phyloP scores from a whole-genome alignment of 1,140 invertebrate species.

The Drosophila gunungcola region DNA sequence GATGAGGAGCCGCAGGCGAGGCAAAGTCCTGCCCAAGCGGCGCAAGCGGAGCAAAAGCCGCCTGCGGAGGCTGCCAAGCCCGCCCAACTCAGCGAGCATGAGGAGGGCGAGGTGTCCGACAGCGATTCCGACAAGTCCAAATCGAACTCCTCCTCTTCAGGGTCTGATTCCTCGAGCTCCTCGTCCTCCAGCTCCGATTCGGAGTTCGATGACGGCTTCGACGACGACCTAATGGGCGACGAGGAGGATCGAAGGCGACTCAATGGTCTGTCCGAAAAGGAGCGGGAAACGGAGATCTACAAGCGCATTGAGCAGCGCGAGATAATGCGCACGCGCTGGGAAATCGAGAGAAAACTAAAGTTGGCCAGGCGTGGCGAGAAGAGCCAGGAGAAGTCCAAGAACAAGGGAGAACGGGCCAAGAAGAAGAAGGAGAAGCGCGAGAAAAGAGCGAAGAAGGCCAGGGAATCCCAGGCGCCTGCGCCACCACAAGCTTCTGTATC shows the following conservation, averaged over 20 bases:
- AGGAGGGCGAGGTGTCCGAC: conserved; percentile 79
- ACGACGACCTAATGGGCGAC: conserved; percentile 98
- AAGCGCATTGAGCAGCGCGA: conserved; percentile 97
- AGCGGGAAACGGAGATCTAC: conserved; percentile 98
- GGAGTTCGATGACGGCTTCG: conserved; percentile 90
- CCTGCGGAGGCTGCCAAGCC: conserved; percentile 2
- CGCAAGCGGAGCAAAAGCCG: conserved; percentile 17
- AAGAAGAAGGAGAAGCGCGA: conserved; percentile 84
- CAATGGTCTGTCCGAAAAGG: conserved; percentile 97
- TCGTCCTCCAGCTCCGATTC: conserved; percentile 84
- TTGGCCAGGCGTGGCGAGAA: conserved; percentile 93
- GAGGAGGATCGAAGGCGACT: conserved; percentile 96
- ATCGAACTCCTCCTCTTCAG: conserved; percentile 47
- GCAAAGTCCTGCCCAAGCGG: conserved; percentile 7
- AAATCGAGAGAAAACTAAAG: conserved; percentile 97
- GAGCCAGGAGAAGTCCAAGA: conserved; percentile 86
- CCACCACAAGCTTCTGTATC: conserved; percentile 55
- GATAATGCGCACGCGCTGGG: conserved; percentile 96
- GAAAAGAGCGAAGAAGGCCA: conserved; percentile 84
- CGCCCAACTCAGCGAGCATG: conserved; percentile 54
- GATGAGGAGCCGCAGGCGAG: conserved; percentile 34
- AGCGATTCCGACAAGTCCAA: conserved; percentile 72
- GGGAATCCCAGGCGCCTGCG: conserved; percentile 57
- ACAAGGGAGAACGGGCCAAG: conserved; percentile 87
- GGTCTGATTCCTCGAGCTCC: conserved; percentile 67